These are phyloP conservation scores for Eueremaeus valkanovi DNA, from an alignment of 2,888 invertebrate genomes.

Conservation along the genomic window DNA sequence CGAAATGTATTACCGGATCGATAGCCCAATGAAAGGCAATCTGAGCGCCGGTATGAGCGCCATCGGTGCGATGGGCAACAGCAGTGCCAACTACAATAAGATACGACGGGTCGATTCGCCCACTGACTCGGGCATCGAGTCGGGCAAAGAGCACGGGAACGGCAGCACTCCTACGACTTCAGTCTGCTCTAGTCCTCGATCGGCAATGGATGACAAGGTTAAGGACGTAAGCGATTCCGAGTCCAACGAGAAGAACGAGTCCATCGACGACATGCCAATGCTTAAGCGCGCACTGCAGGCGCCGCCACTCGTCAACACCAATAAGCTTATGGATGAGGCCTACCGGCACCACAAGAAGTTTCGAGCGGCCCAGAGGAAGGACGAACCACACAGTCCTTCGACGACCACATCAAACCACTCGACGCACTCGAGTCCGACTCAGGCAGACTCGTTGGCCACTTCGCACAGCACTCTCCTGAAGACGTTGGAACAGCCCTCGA, in stretches of 20 bases:
- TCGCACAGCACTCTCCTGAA: constrained; percentile 72
- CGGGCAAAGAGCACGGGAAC: constrained; percentile 81
- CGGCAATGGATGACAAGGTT: constrained; percentile 59
- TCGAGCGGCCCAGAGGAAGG: constrained; percentile 55
- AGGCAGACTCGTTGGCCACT: constrained; percentile 46
- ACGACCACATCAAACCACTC: too few species aligned
- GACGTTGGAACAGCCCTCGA: constrained; percentile 84
- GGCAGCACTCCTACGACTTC: constrained; percentile 47
- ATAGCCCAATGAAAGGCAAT: constrained; percentile 17
- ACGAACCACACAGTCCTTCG: constrained; percentile 44
- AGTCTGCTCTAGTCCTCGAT: constrained; percentile 55
- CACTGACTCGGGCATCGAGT: constrained; percentile 88
- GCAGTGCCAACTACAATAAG: constrained; percentile 42
- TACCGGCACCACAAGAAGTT: constrained; percentile 95
- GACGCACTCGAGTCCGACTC: constrained; percentile 27
- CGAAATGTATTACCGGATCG: constrained; percentile 24
- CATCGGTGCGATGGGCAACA: constrained; percentile 10
- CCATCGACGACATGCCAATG: constrained; percentile 86
- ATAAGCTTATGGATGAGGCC: constrained; percentile 81
- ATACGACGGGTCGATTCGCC: constrained; percentile 68
- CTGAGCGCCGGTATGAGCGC: constrained; percentile 11
- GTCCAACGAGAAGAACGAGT: constrained; percentile 54
- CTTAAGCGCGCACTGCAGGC: constrained; percentile 86
- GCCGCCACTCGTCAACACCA: constrained; percentile 83
- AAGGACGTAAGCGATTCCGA: constrained; percentile 56